Percentiles rank a stretch among this genome's conserved stretches.
phyloP scores from a whole-genome alignment of 2,113 vertebrate species.

The Hypocryptadius cinnamomeus region DNA sequence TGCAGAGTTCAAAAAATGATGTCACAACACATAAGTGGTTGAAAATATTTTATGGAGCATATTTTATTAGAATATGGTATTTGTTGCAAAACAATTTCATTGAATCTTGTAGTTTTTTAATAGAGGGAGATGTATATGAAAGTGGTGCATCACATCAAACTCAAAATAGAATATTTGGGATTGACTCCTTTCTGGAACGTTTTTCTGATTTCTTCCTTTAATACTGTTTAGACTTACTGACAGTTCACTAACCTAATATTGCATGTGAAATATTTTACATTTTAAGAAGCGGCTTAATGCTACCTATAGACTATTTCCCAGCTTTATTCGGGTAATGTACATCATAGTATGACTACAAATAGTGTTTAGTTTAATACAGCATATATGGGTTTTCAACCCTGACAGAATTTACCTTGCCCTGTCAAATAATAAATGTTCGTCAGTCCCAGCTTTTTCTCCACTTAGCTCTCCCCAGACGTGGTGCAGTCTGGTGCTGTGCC shows the following conservation, averaged over 20 bases:
- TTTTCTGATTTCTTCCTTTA: background rate
- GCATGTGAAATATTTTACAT: background rate
- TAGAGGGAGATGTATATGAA: background rate
- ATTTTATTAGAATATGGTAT: background rate
- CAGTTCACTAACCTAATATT: background rate
- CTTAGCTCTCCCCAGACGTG: background rate
- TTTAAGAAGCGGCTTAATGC: background rate
- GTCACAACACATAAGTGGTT: background rate
- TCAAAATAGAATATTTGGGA: background rate
- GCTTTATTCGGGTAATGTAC: background rate
- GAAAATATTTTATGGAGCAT: background rate
- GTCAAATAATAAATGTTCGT: background rate
- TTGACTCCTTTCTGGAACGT: background rate
- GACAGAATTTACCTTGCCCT: background rate
- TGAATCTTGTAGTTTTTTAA: background rate
- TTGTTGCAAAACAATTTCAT: background rate
- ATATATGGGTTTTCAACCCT: background rate
- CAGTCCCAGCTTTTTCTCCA: background rate
- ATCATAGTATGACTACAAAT: background rate
- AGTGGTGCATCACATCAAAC: background rate
- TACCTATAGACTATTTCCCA: background rate
- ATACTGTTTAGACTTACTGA: background rate
- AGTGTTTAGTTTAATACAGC: background rate
- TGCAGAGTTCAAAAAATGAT: background rate
- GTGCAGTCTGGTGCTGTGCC: background rate